A percentile compares a stretch with the other conserved stretches of the same genome.
Conservation (phyloP, 2,797 vertebrate genomes). For the Choloepus didactylus region DNA sequence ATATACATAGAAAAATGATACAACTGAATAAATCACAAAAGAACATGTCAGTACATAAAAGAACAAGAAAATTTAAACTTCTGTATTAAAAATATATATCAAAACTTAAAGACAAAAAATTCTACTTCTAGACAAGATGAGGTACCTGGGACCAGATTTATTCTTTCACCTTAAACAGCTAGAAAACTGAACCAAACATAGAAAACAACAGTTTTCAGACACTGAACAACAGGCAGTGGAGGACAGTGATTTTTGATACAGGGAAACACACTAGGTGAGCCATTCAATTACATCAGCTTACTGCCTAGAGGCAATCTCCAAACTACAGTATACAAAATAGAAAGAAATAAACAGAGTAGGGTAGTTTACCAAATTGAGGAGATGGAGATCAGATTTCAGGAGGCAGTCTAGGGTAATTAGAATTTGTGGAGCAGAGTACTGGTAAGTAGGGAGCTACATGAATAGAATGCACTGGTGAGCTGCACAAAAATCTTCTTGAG, state of each 20-base stretch:
- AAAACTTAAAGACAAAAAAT: constrained; percentile 19
- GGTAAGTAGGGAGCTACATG: too few relatives aligned
- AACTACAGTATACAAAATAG: not conserved
- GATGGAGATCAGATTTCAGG: not conserved
- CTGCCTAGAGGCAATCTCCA: not conserved
- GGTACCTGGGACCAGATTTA: not conserved
- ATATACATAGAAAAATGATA: not conserved
- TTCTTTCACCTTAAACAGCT: not conserved
- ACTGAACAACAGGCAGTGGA: not conserved
- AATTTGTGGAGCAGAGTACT: not conserved
- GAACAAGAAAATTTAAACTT: not conserved
- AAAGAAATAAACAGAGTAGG: not conserved
- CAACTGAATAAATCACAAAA: not conserved
- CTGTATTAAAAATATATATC: not conserved
- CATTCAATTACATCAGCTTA: not conserved
- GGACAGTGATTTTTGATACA: not conserved
- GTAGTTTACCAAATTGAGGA: not conserved
- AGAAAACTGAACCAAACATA: not conserved
- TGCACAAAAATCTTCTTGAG: not conserved
- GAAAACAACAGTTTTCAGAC: not conserved
- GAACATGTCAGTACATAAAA: not conserved
- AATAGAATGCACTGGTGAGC: not conserved
- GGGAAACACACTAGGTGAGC: not conserved
- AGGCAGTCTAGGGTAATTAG: not conserved
- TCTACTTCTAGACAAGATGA: not conserved